Percentiles rank a stretch among this genome's conserved stretches.
Conservation (phyloP, 2,888 invertebrate species). For the Eumerus sabulonum region DNA sequence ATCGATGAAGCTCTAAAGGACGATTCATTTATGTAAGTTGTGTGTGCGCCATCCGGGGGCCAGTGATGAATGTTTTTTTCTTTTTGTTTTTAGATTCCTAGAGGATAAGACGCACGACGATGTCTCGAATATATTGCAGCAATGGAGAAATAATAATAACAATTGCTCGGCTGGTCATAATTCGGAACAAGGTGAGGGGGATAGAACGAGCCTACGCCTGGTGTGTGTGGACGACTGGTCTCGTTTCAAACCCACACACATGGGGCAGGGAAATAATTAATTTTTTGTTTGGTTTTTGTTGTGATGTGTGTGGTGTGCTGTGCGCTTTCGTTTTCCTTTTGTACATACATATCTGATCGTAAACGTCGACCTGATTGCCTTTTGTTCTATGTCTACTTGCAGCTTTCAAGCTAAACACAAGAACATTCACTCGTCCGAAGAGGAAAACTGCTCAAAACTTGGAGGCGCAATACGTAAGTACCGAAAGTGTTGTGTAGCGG, state of each 20-base stretch:
- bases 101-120: slow-evolving; percentile 78
- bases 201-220: slow-evolving; percentile 56
- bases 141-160: slow-evolving; percentile 76
- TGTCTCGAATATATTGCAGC: slow-evolving; percentile 78
- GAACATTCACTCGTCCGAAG: slow-evolving; percentile 78
- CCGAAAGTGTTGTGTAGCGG: slow-evolving; percentile 21
- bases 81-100: slow-evolving; percentile 73
- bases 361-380: slow-evolving; percentile 18
- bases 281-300: slow-evolving; percentile 64
- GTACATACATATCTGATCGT: slow-evolving; percentile 40
- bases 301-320: slow-evolving; percentile 14
- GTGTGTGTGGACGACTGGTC: slow-evolving; percentile 37
- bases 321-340: neutral
- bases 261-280: slow-evolving; percentile 56
- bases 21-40: slow-evolving; percentile 78
- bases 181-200: slow-evolving; percentile 75
- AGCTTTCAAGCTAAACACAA: slow-evolving; percentile 77
- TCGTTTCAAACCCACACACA: slow-evolving; percentile 4
- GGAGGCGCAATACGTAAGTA: slow-evolving; percentile 76
- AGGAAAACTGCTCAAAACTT: slow-evolving; percentile 75
- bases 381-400: slow-evolving; percentile 43
- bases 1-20: slow-evolving; percentile 78
- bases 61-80: no score
- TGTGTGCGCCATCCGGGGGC: neutral
- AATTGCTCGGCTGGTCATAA: slow-evolving; percentile 71